Evolutionary conservation across 1,140 invertebrate genomes (phyloP).

Genomic region (Cecropterus lyciades): DNA sequence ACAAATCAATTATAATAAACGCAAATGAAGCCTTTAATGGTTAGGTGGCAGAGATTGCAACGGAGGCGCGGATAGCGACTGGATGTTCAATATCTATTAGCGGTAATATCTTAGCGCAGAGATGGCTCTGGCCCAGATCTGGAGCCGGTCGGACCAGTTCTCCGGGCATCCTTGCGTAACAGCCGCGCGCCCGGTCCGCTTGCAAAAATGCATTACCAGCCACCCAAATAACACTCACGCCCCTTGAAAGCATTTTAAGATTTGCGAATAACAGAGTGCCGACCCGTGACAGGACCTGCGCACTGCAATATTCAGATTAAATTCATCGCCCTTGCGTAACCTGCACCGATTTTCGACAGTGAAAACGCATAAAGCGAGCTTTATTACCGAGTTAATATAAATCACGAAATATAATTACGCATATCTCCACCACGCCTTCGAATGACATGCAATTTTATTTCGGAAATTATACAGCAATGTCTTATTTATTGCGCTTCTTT

Average conservation of each 20-base stretch:
- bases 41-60: constrained; percentile 38
- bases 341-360: constrained; percentile 70
- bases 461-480: constrained; percentile 70
- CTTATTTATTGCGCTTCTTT: constrained; percentile 76
- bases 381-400: constrained; percentile 69
- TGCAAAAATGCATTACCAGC: constrained; percentile 79
- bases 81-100: constrained; percentile 78
- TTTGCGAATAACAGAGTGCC: constrained; percentile 61
- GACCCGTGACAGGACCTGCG: constrained; percentile 45
- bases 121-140: constrained; percentile 80
- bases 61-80: constrained; percentile 48
- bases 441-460: constrained; percentile 75
- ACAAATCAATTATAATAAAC: constrained; percentile 37
- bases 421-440: constrained; percentile 65
- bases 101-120: constrained; percentile 75
- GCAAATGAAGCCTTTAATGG: constrained; percentile 43
- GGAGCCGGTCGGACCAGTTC: constrained; percentile 77
- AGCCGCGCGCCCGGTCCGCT: constrained; percentile 53
- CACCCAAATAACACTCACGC: constrained; percentile 66
- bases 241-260: constrained; percentile 71
- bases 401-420: constrained; percentile 74
- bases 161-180: constrained; percentile 78
- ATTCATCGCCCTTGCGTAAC: constrained; percentile 58
- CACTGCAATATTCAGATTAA: constrained; percentile 58
- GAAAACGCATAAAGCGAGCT: constrained; percentile 61